Conservation (phyloP, 2,888 invertebrate species). For the Phorcus lineatus region DNA sequence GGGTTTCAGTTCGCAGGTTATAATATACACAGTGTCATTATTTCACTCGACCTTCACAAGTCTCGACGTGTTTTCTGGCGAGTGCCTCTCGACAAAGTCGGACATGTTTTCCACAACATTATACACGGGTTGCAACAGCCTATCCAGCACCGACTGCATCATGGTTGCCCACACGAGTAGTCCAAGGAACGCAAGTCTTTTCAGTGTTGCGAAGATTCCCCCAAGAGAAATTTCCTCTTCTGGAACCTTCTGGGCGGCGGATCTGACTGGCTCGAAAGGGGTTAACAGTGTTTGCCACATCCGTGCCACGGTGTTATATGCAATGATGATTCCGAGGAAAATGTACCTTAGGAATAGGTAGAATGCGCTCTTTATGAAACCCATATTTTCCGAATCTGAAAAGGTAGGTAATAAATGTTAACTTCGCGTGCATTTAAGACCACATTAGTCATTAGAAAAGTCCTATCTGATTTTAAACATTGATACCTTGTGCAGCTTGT, state of each 20-base stretch:
- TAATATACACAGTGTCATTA: neutral
- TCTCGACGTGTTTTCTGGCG: neutral
- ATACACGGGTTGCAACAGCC: conserved; percentile 16
- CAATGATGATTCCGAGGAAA: conserved; percentile 2
- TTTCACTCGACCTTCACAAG: neutral
- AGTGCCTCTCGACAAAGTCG: neutral
- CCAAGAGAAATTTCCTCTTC: conserved; percentile 13
- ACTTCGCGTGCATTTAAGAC: too few species aligned
- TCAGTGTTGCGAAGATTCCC: conserved; percentile 19
- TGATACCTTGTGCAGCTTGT: too few species aligned
- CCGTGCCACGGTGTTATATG: neutral
- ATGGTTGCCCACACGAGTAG: conserved; percentile 3
- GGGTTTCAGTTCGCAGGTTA: too few species aligned
- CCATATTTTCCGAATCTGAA: neutral
- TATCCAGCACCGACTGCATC: neutral
- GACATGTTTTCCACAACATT: conserved; percentile 3
- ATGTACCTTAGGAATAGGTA: conserved; percentile 18
- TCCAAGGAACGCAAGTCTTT: conserved; percentile 4
- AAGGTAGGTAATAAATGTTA: neutral
- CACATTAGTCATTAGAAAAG: too few species aligned
- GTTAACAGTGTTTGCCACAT: neutral
- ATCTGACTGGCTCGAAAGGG: conserved; percentile 16
- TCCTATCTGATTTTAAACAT: too few species aligned
- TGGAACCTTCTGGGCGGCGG: conserved; percentile 19
- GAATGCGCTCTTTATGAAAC: neutral